These are phyloP conservation scores for Cynopterus brachyotis DNA, from an alignment of 2,113 vertebrate genomes.

Conservation along the genomic window DNA sequence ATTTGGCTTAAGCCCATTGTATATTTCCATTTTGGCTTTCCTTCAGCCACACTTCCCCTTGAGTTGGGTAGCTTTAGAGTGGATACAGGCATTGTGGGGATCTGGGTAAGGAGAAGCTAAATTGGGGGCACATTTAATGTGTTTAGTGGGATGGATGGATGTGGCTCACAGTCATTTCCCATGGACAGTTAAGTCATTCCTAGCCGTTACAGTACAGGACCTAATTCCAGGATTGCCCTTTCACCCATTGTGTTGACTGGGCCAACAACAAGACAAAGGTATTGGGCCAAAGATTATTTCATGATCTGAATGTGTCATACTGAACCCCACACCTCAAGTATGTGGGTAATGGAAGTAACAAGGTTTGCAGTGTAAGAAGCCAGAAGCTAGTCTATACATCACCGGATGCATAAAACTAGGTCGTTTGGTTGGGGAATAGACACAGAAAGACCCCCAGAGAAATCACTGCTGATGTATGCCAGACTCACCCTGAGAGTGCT, in stretches of 20 bases:
- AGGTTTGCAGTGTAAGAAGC: background rate
- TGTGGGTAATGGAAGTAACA: background rate
- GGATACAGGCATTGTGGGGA: background rate
- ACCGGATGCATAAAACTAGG: background rate
- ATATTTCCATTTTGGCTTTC: slow-evolving; percentile 3
- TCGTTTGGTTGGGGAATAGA: background rate
- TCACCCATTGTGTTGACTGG: background rate
- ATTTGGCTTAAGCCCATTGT: background rate
- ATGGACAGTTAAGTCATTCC: background rate
- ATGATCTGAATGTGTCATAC: background rate
- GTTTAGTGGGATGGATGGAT: background rate
- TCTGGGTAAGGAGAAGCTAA: slow-evolving; percentile 14
- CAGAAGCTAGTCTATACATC: background rate
- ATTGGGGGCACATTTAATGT: background rate
- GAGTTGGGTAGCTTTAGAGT: background rate
- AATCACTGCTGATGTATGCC: background rate
- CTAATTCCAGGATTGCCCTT: background rate
- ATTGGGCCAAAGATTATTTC: background rate
- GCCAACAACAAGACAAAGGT: background rate
- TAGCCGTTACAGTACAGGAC: background rate
- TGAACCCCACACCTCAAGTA: background rate
- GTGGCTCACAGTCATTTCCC: background rate
- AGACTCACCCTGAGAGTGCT: background rate
- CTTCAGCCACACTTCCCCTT: background rate
- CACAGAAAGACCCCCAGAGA: background rate